phyloP scores from a whole-genome alignment of 2,888 invertebrate species.

The Priocnemis perturbator region DNA sequence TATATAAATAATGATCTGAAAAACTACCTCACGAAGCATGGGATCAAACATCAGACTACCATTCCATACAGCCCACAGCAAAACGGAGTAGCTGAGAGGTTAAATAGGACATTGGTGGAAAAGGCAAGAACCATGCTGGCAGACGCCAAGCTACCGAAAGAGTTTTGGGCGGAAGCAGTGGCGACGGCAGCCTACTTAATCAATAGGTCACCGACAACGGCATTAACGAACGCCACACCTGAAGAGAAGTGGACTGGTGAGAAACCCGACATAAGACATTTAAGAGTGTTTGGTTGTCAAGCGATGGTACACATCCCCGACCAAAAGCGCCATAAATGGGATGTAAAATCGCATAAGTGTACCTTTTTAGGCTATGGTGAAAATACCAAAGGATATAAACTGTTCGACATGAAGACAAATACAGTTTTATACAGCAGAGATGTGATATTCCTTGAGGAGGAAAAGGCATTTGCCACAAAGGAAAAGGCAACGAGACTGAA shows the following conservation, averaged over 20 bases:
- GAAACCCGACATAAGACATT: slow-evolving; percentile 4
- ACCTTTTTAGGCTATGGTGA: no score
- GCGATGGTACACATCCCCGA: neutral
- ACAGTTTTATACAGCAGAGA: slow-evolving; percentile 18
- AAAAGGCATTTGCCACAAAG: neutral
- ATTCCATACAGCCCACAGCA: slow-evolving; percentile 27
- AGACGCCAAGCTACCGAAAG: neutral
- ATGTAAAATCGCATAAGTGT: no score
- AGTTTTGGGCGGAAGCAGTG: slow-evolving; percentile 5
- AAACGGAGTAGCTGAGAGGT: slow-evolving; percentile 23
- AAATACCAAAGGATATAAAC: no score
- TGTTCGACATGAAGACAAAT: slow-evolving; percentile 3
- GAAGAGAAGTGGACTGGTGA: neutral
- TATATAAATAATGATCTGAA: slow-evolving; percentile 5
- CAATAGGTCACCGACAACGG: neutral
- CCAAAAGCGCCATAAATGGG: no score
- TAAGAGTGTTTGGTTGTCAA: slow-evolving; percentile 10
- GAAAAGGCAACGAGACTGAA: neutral
- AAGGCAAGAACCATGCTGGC: slow-evolving; percentile 26
- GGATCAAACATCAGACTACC: slow-evolving; percentile 21
- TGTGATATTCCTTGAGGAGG: slow-evolving; percentile 19
- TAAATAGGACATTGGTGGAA: slow-evolving; percentile 20
- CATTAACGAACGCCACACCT: neutral
- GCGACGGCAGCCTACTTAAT: neutral
- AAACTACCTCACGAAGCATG: slow-evolving; percentile 12